Base-by-base conservation (phyloP, 2,888 invertebrate species). In the Andrena camellia region DNA sequence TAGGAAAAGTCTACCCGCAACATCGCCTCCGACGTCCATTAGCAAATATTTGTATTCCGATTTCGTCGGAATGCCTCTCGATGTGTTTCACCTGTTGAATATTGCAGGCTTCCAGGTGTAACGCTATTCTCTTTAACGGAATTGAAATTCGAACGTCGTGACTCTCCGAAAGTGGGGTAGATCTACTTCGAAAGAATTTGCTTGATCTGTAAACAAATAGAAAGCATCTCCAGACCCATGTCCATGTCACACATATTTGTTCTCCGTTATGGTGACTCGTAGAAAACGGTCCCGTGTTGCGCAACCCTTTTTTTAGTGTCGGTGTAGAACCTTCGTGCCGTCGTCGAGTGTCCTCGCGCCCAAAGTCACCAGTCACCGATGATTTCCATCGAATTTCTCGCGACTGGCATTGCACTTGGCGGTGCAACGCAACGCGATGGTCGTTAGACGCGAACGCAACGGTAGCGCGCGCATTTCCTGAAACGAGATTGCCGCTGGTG, bases 381-480 rank as follows among this genome's bases (percentile, higher is more conserved):
- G 42, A 35, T 74, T 67, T 62, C 33, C 66, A n/a, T 33, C 26
- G 50, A 73, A 52, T 69, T 31, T n/a, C 63, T 23, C 8, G 10
- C 7, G 0, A 48, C 54, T 50, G 64, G 50, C 66, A 50, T 64
- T 66, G 67, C 68, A 57, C 64, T 52, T 26, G 71, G 23, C 23
- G 13, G 54, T 6, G 62, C 26, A 35, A 35, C 62, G 50, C 20
- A 31, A 52, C 42, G 20, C 29, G 57, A 69, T 17, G 33, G 54
- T 54, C n/a, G 26, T 29, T 42, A 35, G 23, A 35, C n/a, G 62
- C 29, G 54, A n/a, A 23, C 62, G 31, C 33, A 60, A 77, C 62
- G 63, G 48, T 59, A 62, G 35, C 66, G 66, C 71, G 17, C 57
- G 78, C 83, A 88, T 88, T 88, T 88, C 86, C 85, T 86, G 82